Evolutionary conservation across 2,888 invertebrate genomes (phyloP).

Genomic region (Cyrtodaria siliqua): DNA sequence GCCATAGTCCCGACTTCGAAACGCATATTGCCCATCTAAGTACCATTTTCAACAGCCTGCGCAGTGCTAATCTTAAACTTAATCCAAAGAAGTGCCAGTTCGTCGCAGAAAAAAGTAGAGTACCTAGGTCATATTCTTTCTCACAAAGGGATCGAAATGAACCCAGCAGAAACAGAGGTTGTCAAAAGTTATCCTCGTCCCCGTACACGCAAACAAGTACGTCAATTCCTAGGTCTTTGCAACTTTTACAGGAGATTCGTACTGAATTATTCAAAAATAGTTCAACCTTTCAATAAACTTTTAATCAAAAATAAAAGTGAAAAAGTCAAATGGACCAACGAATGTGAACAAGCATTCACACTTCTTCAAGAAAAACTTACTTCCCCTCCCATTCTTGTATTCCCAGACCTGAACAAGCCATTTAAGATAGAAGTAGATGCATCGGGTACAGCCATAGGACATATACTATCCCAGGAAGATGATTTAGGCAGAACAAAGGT

Average conservation of each 20-base stretch:
- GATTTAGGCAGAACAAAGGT: background rate
- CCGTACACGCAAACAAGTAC: background rate
- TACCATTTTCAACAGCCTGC: background rate
- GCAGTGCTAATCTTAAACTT: slow-evolving; percentile 21
- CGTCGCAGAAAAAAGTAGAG: background rate
- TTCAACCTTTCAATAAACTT: background rate
- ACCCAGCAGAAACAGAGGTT: slow-evolving; percentile 1
- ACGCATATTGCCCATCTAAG: background rate
- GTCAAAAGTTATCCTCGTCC: background rate
- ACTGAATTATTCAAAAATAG: background rate
- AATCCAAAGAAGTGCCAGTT: slow-evolving; percentile 55
- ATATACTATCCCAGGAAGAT: slow-evolving; percentile 29
- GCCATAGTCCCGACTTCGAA: background rate
- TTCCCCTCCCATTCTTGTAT: background rate
- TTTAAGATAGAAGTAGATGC: slow-evolving; percentile 42
- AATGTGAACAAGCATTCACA: background rate
- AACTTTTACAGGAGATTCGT: slow-evolving; percentile 47
- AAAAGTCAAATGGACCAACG: background rate
- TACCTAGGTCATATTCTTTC: background rate
- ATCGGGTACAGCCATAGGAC: slow-evolving; percentile 32
- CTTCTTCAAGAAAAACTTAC: background rate
- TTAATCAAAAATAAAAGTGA: background rate
- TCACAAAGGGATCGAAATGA: background rate
- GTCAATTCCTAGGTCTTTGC: background rate
- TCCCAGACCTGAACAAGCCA: slow-evolving; percentile 8